Conservation (phyloP, 2,113 vertebrate species). For the Patagioenas fasciata region DNA sequence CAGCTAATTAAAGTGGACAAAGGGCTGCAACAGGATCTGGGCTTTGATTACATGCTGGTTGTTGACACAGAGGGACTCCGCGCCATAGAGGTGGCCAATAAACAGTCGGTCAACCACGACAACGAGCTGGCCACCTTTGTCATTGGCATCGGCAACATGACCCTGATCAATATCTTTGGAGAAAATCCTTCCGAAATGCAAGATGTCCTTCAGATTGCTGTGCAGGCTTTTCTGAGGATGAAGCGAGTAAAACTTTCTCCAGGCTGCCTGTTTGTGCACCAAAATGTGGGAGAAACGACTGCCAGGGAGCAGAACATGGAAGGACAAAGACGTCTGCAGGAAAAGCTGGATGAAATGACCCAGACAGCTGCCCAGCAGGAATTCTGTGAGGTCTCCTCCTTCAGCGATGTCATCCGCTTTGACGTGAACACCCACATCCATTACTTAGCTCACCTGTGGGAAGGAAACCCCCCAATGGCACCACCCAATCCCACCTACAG, state of each 20-base stretch:
- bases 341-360: constrained; percentile 72
- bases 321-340: constrained; percentile 47
- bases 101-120: constrained; percentile 53
- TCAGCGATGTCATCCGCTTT: too few relatives aligned
- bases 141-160: constrained; percentile 72
- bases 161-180: constrained; percentile 74
- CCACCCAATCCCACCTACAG: constrained; percentile 73
- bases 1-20: constrained; percentile 62
- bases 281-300: constrained; percentile 68
- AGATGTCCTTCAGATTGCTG: constrained; percentile 65
- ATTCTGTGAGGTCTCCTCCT: too few relatives aligned
- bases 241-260: constrained; percentile 68
- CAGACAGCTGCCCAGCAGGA: constrained; percentile 31
- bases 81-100: constrained; percentile 49
- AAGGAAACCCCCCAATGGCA: constrained; percentile 59
- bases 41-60: constrained; percentile 70
- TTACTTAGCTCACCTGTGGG: too few relatives aligned
- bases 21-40: constrained; percentile 6
- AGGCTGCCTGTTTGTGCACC: constrained; percentile 75
- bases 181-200: constrained; percentile 75
- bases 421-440: too few relatives aligned
- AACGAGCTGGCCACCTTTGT: constrained; percentile 77
- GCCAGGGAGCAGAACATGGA: constrained; percentile 70
- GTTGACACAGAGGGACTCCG: constrained; percentile 75
- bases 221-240: constrained; percentile 76